A percentile compares a stretch with the other conserved stretches of the same genome.
Conservation (phyloP, 2,113 vertebrate species). For the Turnix velox region DNA sequence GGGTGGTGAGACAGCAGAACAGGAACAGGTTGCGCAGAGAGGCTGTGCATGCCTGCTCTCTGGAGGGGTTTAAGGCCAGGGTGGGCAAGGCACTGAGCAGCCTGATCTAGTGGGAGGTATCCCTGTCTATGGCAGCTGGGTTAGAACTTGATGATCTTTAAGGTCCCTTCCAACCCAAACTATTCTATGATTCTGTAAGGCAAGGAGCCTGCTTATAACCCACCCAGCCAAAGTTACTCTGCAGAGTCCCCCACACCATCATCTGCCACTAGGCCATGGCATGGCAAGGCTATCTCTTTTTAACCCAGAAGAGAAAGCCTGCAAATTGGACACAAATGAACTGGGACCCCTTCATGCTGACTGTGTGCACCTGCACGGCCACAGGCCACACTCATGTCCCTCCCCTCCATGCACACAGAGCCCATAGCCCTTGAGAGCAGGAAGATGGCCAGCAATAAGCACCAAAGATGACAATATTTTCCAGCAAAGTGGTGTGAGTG, state of each 20-base stretch:
- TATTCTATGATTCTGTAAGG: no score
- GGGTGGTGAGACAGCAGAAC: no score
- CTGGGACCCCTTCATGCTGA: rapidly evolving
- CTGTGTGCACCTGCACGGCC: background rate
- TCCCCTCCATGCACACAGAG: background rate
- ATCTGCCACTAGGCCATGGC: background rate
- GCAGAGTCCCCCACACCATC: rapidly evolving
- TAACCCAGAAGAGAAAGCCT: background rate
- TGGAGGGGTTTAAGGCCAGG: no score
- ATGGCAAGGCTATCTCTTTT: rapidly evolving
- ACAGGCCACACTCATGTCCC: rapidly evolving
- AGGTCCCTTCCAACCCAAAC: no score
- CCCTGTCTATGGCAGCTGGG: no score
- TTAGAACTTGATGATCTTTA: no score
- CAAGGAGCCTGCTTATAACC: background rate
- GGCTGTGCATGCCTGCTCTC: no score
- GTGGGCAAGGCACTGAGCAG: no score
- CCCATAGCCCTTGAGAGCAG: rapidly evolving
- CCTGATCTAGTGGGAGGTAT: no score
- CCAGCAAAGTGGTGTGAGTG: background rate
- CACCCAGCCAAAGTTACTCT: background rate
- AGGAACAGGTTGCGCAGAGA: no score
- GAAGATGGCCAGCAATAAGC: background rate
- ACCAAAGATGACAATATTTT: background rate
- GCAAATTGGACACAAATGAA: rapidly evolving